phyloP scores from a whole-genome alignment of 2,113 vertebrate species.

The Engraulis encrasicolus region DNA sequence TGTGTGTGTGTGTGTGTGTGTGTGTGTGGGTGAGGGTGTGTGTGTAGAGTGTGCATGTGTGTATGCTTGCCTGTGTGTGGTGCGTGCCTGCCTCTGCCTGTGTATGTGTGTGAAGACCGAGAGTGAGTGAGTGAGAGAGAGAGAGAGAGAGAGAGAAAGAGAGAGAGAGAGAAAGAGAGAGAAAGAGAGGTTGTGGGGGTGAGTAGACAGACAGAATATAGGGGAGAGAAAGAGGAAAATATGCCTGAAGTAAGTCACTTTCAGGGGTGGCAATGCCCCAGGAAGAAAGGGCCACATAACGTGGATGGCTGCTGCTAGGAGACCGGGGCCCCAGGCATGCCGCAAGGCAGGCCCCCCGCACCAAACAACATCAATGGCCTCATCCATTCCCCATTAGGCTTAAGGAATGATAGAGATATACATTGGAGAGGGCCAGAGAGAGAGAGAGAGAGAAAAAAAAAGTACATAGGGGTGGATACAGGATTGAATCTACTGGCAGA shows the following conservation, averaged over 20 bases:
- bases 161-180: too few species aligned
- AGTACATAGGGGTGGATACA: constrained; percentile 3
- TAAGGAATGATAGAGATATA: constrained; percentile 77
- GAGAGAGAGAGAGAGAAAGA: too few species aligned
- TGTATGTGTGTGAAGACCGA: too few species aligned
- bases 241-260: constrained; percentile 76
- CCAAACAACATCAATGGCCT: constrained; percentile 68
- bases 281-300: constrained; percentile 70
- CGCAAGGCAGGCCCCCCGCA: constrained; percentile 64
- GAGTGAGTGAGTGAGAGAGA: too few species aligned
- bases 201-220: constrained; percentile 23
- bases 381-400: constrained; percentile 67
- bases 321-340: constrained; percentile 73
- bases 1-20: too few species aligned
- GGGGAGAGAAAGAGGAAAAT: constrained; percentile 50
- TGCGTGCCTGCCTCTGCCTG: too few species aligned
- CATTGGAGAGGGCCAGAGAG: constrained; percentile 66
- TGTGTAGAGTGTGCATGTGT: too few species aligned
- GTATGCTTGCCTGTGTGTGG: too few species aligned
- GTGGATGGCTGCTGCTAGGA: constrained; percentile 77
- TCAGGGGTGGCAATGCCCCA: constrained; percentile 78
- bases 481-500: neutral
- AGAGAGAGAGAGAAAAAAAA: too few species aligned
- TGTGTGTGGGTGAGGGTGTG: too few species aligned
- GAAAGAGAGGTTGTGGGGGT: neutral